Conservation (phyloP, 2,797 vertebrate species). For the Busarellus nigricollis region DNA sequence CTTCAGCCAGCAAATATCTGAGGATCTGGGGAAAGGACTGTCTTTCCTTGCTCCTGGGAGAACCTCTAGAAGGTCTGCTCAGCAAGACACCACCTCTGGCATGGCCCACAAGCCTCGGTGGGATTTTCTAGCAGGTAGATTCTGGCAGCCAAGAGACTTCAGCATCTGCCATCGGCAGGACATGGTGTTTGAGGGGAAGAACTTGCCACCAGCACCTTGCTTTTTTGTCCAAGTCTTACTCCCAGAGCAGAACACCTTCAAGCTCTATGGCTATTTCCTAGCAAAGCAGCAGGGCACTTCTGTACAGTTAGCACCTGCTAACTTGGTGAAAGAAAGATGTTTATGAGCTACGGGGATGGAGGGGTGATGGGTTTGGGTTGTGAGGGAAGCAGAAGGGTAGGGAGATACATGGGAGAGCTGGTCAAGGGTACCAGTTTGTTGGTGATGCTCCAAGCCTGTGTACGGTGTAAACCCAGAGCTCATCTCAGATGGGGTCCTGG, state of each 20-base stretch:
- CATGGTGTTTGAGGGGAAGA: not conserved
- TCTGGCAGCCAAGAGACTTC: not conserved
- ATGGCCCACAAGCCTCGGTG: rapidly evolving
- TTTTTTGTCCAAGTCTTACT: not conserved
- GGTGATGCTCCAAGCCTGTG: not conserved
- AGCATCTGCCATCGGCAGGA: not conserved
- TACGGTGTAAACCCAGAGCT: not conserved
- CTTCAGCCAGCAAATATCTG: not conserved
- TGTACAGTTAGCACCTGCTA: not conserved
- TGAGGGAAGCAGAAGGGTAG: not conserved
- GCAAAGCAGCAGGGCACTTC: not conserved
- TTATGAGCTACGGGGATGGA: not conserved
- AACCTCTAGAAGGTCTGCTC: not conserved
- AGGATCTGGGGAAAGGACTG: not conserved
- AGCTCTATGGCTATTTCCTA: not conserved
- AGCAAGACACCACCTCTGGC: not conserved
- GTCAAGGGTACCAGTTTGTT: not conserved
- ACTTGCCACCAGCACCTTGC: not conserved
- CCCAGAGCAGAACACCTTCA: not conserved
- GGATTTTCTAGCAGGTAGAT: not conserved
- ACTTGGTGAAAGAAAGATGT: not conserved
- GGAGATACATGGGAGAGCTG: rapidly evolving
- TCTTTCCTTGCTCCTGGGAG: not conserved
- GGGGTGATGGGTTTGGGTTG: not conserved
- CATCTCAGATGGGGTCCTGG: not conserved